A percentile compares a stretch with the other conserved stretches of the same genome.
phyloP scores from a whole-genome alignment of 1,140 invertebrate genomes.

The Lineus longissimus region DNA sequence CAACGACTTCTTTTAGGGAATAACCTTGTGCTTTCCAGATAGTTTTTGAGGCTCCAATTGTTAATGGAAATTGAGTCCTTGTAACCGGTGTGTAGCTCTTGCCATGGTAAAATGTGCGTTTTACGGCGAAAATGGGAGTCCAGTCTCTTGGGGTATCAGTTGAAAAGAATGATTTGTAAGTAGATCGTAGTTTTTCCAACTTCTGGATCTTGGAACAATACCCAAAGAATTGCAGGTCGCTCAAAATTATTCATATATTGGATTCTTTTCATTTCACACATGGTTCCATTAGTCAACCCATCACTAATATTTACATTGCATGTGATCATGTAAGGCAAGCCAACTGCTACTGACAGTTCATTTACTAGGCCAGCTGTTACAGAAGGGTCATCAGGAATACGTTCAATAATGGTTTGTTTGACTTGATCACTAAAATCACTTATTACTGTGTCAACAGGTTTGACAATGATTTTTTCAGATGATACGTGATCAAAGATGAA shows the following conservation, averaged over 20 bases:
- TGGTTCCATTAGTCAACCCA: slow-evolving; percentile 14
- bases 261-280: slow-evolving; percentile 16
- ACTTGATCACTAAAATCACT: background rate
- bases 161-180: background rate
- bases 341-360: background rate
- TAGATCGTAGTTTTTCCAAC: background rate
- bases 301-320: slow-evolving; percentile 10
- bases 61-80: background rate
- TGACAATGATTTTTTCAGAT: background rate
- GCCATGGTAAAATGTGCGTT: background rate
- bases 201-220: background rate
- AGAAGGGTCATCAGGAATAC: background rate
- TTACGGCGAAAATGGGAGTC: slow-evolving; percentile 3
- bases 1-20: background rate
- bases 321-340: slow-evolving; percentile 14
- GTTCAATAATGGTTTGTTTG: background rate
- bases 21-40: background rate
- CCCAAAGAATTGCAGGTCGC: background rate
- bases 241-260: background rate
- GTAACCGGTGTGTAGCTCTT: background rate
- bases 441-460: background rate
- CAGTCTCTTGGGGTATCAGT: background rate
- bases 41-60: background rate
- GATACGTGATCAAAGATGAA: slow-evolving; percentile 1
- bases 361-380: background rate